These are phyloP conservation scores for Palythoa grandis DNA, from an alignment of 92 coral and sea anemone species.

Conservation along the genomic window DNA sequence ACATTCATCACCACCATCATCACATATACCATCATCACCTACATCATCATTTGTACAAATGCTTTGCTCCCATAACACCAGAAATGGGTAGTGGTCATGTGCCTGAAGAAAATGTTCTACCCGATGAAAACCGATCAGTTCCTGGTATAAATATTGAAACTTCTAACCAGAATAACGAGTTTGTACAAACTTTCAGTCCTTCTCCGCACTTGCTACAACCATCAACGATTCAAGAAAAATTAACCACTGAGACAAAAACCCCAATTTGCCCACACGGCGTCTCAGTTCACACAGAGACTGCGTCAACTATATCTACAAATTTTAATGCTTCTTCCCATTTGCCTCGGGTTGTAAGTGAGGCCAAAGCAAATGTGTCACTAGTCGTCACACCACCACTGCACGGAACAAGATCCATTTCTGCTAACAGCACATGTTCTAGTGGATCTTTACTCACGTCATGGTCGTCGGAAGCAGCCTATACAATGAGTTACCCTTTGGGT, in stretches of 20 bases:
- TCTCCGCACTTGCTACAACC: conserved; percentile 50
- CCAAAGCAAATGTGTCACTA: conserved; percentile 34
- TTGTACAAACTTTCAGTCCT: not conserved
- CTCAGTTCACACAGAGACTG: conserved; percentile 75
- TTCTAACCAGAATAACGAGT: not conserved
- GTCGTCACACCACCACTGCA: not conserved
- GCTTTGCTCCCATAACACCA: conserved; percentile 84
- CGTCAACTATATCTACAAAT: conserved; percentile 66
- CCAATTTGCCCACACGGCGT: conserved; percentile 66
- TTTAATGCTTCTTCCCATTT: conserved; percentile 44
- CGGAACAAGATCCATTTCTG: conserved; percentile 4
- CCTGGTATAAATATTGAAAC: conserved; percentile 52
- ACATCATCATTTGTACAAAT: conserved; percentile 89
- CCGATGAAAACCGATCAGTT: conserved; percentile 44
- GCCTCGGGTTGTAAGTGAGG: conserved; percentile 19
- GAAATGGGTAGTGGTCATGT: conserved; percentile 13
- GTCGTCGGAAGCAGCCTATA: conserved; percentile 8
- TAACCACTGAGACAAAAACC: conserved; percentile 54
- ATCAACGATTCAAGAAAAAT: conserved; percentile 41
- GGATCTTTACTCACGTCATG: not conserved
- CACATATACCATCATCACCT: conserved; percentile 90
- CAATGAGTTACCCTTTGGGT: not conserved
- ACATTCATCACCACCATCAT: conserved; percentile 87
- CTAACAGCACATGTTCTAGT: not conserved
- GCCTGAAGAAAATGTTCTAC: conserved; percentile 9